Percentiles rank a stretch among this genome's conserved stretches.
These are phyloP conservation scores for Phalacrocorax brasilianus DNA, from an alignment of 2,113 vertebrate genomes.

Conservation along the genomic window DNA sequence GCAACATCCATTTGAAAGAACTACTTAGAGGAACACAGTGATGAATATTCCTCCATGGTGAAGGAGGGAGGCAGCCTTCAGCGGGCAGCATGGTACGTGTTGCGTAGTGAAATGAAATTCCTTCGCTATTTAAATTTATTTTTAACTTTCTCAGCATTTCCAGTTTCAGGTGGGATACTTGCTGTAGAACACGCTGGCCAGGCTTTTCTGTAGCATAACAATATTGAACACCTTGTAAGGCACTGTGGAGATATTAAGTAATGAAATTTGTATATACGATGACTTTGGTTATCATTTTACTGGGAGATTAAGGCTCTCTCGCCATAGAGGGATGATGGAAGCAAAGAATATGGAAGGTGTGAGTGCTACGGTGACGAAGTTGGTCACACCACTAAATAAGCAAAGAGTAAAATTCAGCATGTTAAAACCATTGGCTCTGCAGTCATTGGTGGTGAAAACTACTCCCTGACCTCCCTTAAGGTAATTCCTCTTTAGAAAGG, in stretches of 20 bases:
- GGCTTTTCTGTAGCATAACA: background rate
- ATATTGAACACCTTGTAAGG: background rate
- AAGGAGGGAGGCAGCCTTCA: background rate
- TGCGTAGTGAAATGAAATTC: background rate
- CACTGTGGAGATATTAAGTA: fast-evolving
- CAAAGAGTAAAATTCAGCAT: background rate
- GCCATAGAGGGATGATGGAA: background rate
- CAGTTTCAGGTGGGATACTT: background rate
- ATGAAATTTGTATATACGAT: background rate
- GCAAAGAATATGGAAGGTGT: background rate
- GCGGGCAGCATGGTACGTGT: background rate
- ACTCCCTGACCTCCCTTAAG: background rate
- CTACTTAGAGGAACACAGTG: background rate
- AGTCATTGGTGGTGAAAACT: background rate
- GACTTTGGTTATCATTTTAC: background rate
- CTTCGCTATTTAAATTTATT: fast-evolving
- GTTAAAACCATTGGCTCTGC: background rate
- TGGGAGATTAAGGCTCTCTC: background rate
- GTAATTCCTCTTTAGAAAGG: background rate
- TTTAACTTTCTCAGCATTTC: background rate
- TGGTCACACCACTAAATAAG: background rate
- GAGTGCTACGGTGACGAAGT: background rate
- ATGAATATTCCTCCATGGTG: background rate
- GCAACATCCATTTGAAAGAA: background rate
- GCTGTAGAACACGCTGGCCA: background rate